Percentiles rank a stretch among this genome's conserved stretches.
Conservation (phyloP, 2,113 vertebrate species). For the Motacilla alba region DNA sequence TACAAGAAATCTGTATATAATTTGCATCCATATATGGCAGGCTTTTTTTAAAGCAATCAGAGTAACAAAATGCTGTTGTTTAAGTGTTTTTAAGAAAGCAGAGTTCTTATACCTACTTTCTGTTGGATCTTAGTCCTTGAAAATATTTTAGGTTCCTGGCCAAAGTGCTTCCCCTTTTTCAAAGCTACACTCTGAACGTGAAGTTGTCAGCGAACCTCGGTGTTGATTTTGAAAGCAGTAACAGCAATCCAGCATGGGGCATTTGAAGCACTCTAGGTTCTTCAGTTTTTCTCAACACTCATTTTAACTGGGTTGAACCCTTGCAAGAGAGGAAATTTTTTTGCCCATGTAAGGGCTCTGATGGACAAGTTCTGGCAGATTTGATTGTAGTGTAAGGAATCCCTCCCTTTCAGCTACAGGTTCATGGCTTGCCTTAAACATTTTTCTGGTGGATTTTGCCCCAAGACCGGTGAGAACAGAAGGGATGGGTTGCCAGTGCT, state of each 20-base stretch:
- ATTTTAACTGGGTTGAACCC: neutral
- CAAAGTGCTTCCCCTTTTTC: neutral
- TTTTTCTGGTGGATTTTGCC: neutral
- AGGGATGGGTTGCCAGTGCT: neutral
- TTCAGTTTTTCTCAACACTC: neutral
- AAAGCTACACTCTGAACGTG: neutral
- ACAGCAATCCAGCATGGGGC: neutral
- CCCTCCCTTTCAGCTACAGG: neutral
- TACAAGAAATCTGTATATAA: neutral
- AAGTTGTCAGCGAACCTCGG: neutral
- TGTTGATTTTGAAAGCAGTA: slow-evolving; percentile 12
- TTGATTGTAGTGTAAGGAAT: neutral
- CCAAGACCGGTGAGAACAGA: neutral
- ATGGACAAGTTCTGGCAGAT: neutral
- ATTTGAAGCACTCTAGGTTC: neutral
- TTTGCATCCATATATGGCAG: neutral
- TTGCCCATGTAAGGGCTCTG: neutral
- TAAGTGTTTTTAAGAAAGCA: neutral
- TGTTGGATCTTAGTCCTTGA: neutral
- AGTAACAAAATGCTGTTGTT: neutral
- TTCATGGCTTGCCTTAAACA: neutral
- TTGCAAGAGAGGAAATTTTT: neutral
- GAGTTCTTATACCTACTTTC: neutral
- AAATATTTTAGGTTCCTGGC: slow-evolving; percentile 10
- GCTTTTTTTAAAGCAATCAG: neutral